phyloP scores from a whole-genome alignment of 2,113 vertebrate species.

The Chionis minor region DNA sequence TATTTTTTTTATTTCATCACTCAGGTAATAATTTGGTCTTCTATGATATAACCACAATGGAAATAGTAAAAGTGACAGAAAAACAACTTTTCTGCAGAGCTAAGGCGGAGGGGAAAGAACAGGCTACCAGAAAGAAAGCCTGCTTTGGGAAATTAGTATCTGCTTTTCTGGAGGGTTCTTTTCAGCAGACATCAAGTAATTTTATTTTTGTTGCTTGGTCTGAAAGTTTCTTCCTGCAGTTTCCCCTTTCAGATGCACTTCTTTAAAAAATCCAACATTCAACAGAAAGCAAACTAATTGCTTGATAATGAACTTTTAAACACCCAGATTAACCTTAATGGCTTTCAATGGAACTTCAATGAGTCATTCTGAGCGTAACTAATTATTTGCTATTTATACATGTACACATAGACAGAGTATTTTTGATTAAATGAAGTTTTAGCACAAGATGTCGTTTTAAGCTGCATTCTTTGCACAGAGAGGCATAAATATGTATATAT shows the following conservation, averaged over 20 bases:
- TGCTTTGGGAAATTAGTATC: neutral
- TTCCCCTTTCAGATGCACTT: neutral
- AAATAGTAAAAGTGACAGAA: neutral
- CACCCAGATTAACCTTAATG: neutral
- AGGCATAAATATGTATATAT: neutral
- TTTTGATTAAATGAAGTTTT: neutral
- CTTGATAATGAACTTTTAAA: conserved; percentile 15
- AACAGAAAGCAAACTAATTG: neutral
- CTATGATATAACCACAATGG: neutral
- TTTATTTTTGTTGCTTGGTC: neutral
- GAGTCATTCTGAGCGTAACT: neutral
- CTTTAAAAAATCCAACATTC: neutral
- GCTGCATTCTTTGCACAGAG: neutral
- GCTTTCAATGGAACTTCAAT: conserved; percentile 21
- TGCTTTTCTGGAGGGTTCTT: neutral
- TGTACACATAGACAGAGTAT: neutral
- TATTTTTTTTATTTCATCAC: neutral
- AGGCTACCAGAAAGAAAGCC: neutral
- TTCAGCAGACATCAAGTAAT: neutral
- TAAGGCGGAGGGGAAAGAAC: neutral
- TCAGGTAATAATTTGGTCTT: neutral
- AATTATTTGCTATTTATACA: neutral
- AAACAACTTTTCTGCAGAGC: neutral
- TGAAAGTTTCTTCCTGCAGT: neutral
- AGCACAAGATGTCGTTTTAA: neutral